These are phyloP conservation scores for Dallia pectoralis DNA, from an alignment of 2,797 vertebrate genomes.

Conservation along the genomic window DNA sequence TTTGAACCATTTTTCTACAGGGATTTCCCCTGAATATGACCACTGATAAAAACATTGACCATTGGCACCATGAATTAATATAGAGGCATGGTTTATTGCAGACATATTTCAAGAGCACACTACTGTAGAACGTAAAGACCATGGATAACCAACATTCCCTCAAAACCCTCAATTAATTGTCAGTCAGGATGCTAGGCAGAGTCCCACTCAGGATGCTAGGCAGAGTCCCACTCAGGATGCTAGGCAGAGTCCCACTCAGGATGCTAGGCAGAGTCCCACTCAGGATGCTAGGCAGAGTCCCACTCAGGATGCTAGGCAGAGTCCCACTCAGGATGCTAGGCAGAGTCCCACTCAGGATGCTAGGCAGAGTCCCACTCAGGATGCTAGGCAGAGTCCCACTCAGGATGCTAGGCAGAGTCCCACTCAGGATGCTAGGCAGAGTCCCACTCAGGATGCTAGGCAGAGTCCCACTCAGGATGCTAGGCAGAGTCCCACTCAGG, in stretches of 20 bases:
- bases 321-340: conserved; percentile 2
- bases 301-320: no score
- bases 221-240: no score
- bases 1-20: no score
- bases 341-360: background rate
- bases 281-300: background rate
- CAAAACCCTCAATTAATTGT: no score
- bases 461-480: background rate
- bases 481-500: no score
- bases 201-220: background rate
- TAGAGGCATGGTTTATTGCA: conserved; percentile 32
- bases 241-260: background rate
- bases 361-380: no score
- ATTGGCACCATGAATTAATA: conserved; percentile 13
- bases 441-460: no score
- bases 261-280: no score
- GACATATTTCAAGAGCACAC: conserved; percentile 18
- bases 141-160: background rate
- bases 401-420: no score
- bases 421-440: background rate
- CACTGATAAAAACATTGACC: background rate
- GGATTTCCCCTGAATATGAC: background rate
- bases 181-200: no score
- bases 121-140: conserved; percentile 4
- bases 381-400: background rate